Conservation (phyloP, 1,140 invertebrate genomes). For the Orussus abietinus region DNA sequence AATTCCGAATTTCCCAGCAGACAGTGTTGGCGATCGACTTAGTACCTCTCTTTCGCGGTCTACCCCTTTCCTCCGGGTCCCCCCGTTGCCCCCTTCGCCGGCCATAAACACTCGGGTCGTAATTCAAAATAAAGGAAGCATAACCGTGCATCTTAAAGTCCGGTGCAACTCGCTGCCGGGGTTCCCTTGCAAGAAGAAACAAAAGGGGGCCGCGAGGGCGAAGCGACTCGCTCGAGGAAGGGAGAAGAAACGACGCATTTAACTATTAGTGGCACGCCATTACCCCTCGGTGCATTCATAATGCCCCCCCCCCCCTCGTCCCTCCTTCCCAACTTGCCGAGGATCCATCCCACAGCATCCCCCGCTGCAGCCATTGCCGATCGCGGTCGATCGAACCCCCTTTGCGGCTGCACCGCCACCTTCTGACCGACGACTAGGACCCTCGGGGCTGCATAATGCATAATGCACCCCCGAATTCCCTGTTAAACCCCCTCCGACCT, state of each 20-base stretch:
- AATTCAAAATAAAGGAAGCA: slow-evolving; percentile 37
- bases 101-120: slow-evolving; percentile 32
- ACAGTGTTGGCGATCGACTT: slow-evolving; percentile 23
- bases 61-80: too few species aligned
- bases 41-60: too few species aligned
- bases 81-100: slow-evolving; percentile 15
- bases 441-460: too few species aligned
- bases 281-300: slow-evolving; percentile 33
- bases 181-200: slow-evolving; percentile 10
- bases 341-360: too few species aligned
- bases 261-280: slow-evolving; percentile 38
- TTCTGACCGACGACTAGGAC: too few species aligned
- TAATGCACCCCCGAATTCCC: too few species aligned
- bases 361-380: too few species aligned
- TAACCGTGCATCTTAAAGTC: slow-evolving; percentile 36
- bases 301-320: slow-evolving; percentile 19
- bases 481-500: too few species aligned
- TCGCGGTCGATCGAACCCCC: too few species aligned
- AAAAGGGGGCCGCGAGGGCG: neutral
- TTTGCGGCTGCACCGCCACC: too few species aligned
- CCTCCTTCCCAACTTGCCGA: slow-evolving; percentile 2
- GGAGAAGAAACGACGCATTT: slow-evolving; percentile 24
- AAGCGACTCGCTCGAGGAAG: slow-evolving; percentile 15
- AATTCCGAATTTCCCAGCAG: slow-evolving; percentile 27
- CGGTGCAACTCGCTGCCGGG: slow-evolving; percentile 6